phyloP scores from a whole-genome alignment of 1,140 invertebrate species.

The Thaumatotibia leucotreta region DNA sequence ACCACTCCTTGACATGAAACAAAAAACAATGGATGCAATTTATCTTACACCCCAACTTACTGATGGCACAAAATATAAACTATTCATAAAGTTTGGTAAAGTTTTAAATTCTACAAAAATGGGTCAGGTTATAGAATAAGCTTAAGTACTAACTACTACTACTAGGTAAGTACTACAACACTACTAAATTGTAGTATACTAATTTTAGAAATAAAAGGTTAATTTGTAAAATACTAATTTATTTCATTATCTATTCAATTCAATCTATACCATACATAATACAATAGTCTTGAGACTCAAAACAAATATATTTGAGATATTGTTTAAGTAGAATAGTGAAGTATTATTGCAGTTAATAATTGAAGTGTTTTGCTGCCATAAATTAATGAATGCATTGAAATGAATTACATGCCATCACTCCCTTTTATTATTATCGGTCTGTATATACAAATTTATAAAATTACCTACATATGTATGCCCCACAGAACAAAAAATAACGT shows the following conservation, averaged over 20 bases:
- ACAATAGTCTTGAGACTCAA: constrained; percentile 48
- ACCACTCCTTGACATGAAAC: constrained; percentile 60
- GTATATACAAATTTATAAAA: constrained; percentile 69
- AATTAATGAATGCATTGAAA: constrained; percentile 42
- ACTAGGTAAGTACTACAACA: too few species aligned
- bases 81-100: constrained; percentile 56
- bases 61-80: constrained; percentile 60
- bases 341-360: constrained; percentile 42
- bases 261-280: constrained; percentile 53
- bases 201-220: constrained; percentile 15
- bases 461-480: constrained; percentile 40
- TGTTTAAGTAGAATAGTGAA: constrained; percentile 38
- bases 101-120: constrained; percentile 53
- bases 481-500: too few species aligned
- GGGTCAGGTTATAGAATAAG: constrained; percentile 55
- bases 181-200: constrained; percentile 14
- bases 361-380: constrained; percentile 41
- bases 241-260: constrained; percentile 30
- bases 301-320: constrained; percentile 44
- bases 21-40: constrained; percentile 45
- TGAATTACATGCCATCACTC: constrained; percentile 14
- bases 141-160: too few species aligned
- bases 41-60: constrained; percentile 51
- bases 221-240: constrained; percentile 31
- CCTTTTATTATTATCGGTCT: constrained; percentile 44